Base-by-base conservation (phyloP, 1,140 invertebrate species). In the Camponotus floridanus region DNA sequence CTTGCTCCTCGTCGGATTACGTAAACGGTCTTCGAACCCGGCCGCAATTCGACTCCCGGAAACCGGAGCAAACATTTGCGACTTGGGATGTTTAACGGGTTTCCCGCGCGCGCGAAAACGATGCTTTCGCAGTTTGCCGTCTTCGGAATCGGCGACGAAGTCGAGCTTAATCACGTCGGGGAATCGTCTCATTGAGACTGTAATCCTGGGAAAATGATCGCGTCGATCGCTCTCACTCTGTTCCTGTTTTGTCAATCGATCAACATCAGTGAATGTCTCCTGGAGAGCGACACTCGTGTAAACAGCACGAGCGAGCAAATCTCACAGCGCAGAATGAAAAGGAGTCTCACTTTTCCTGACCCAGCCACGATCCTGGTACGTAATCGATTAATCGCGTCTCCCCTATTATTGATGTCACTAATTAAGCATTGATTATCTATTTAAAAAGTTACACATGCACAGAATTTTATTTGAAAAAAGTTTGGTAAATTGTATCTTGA, bases 281-380 rank as follows among this genome's bases (percentile, higher is more conserved):
- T 39, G 33, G 18, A 31, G 74, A 64, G 55, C 39, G 13, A 62
- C 5, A n/a, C 51, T 26, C n/a, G 45, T 31, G 83, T 55, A 9
- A 64, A 81, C 26, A 42, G 18, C 31, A 55, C 67, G 15, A 31
- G 4, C 11, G 65, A 80, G 21, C 68, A 39, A 26, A 70, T 48
- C 26, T 83, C 68, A n/a, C 45, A 36, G 18, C 65, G 55, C 45
- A 45, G 26, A 57, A 59, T 64, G 62, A 39, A 31, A 62, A 93
- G 93, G 65, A 91, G 84, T 42, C 92, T 94, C 11, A 68, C 91
- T 70, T 95, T 92, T 89, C 94, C 92, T 8, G 65, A 81, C 3
- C 55, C 90, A 2, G 90, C 92, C 4, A 92, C 84, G 31, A 78
- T 95, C 59, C 80, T 95, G 92, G 94, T 95, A 91, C 76, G 88